Base-by-base conservation (phyloP, 1,140 invertebrate genomes). In the Aphaenogaster rudis region DNA sequence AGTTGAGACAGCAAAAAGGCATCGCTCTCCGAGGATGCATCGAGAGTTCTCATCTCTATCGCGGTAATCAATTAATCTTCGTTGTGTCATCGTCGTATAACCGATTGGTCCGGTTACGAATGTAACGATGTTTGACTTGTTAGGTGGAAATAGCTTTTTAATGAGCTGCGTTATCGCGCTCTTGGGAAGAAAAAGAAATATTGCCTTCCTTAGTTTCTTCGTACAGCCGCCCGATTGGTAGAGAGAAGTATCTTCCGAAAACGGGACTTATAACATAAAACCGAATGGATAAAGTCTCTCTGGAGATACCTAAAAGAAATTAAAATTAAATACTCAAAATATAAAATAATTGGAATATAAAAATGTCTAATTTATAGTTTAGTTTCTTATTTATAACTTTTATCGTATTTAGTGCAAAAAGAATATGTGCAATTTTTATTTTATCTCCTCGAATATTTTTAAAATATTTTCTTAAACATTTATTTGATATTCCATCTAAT, bases 41-140 rank as follows among this genome's bases (percentile, higher is more conserved):
- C 69, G 21, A 54, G 13, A 36, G 36, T 67, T 66, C 28, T 61
- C 69, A 76, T 91, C 64, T 71, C 7, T 81, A 61, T 69, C 50
- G 48, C 52, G 52, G 28, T 81, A 84, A 87, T 91, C 85, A 80
- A 91, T 91, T 88, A 84, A 88, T 88, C 77, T 79, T 36, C 42
- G 66, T 85, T n/a, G 33, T 69, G 33, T 80, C 88, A 59, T 87
- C 67, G 21, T 87, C 39, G 82, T 33, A 50, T 45, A 17, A 21
- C 59, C 39, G 59, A 88, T 87, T 50, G 78, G 39, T 42, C 52
- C 8, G 13, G 13, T 85, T 59, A 45, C 11, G 13, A 74, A 67
- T 33, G 36, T 78, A 80, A 80, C 13, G 17, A 67, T 57, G 52
- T 81, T 79, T 79, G 76, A 81, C 52, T 69, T 67, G 63, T 21